These are phyloP conservation scores for Hemaris fuciformis DNA, from an alignment of 2,888 invertebrate species.

Conservation along the genomic window DNA sequence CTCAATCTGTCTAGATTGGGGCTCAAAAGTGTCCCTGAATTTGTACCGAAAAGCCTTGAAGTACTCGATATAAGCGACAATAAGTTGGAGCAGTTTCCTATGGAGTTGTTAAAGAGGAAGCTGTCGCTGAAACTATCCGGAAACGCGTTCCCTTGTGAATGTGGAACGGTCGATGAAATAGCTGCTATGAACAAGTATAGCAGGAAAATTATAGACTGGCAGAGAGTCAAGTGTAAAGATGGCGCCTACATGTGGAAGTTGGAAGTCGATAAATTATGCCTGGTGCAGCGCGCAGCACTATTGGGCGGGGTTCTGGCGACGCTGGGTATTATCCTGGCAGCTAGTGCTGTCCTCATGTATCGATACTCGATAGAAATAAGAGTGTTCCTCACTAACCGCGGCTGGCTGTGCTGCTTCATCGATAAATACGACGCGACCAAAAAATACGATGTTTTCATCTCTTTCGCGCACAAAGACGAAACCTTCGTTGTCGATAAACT, in stretches of 20 bases:
- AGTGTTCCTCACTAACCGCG: slow-evolving; percentile 27
- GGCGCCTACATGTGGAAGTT: slow-evolving; percentile 12
- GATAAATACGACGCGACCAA: slow-evolving; percentile 32
- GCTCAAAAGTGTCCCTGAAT: neutral
- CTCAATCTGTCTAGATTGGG: slow-evolving; percentile 12
- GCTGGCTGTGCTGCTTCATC: slow-evolving; percentile 22
- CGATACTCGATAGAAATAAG: slow-evolving; percentile 30
- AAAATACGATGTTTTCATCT: slow-evolving; percentile 90
- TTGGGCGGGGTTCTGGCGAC: slow-evolving; percentile 23
- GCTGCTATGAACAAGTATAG: slow-evolving; percentile 8
- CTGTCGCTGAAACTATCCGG: slow-evolving; percentile 12
- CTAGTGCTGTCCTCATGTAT: slow-evolving; percentile 19
- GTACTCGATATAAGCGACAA: slow-evolving; percentile 23
- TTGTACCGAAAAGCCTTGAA: slow-evolving; percentile 11
- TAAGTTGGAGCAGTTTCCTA: slow-evolving; percentile 5
- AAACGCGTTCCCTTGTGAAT: slow-evolving; percentile 24
- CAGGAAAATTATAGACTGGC: slow-evolving; percentile 12
- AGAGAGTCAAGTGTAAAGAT: slow-evolving; percentile 13
- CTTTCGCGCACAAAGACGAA: slow-evolving; percentile 89
- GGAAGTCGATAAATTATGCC: slow-evolving; percentile 32
- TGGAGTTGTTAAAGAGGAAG: slow-evolving; percentile 13
- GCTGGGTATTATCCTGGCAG: slow-evolving; percentile 8
- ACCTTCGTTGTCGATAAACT: slow-evolving; percentile 85
- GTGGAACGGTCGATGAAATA: slow-evolving; percentile 16
- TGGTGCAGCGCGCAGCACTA: slow-evolving; percentile 19